These are phyloP conservation scores for Rhadina sibilatrix DNA, from an alignment of 2,113 vertebrate genomes.

Conservation along the genomic window DNA sequence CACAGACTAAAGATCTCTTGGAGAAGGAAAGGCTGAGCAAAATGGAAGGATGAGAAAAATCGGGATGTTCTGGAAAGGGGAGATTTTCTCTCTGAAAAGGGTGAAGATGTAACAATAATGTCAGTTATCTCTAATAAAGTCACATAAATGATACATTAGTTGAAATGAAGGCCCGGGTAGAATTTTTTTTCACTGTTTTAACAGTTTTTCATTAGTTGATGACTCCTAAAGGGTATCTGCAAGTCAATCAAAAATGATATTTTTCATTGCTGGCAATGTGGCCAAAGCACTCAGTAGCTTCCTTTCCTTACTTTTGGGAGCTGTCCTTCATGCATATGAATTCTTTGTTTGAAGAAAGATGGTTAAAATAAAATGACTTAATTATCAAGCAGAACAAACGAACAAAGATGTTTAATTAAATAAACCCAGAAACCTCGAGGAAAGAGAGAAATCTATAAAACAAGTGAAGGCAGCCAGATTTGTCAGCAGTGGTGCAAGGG, in stretches of 20 bases:
- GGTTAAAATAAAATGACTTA: conserved; percentile 14
- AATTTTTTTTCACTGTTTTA: neutral
- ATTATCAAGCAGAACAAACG: conserved; percentile 17
- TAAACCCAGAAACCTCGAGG: neutral
- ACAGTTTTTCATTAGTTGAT: neutral
- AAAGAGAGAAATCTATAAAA: neutral
- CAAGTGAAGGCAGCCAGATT: neutral
- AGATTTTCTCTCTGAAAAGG: neutral
- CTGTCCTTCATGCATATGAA: neutral
- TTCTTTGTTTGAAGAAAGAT: neutral
- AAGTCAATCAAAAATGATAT: neutral
- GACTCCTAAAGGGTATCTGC: neutral
- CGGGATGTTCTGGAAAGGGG: neutral
- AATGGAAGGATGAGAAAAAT: neutral
- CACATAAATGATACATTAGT: neutral
- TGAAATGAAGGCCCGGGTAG: neutral
- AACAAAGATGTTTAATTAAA: conserved; percentile 38
- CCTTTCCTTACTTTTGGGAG: neutral
- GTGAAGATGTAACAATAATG: neutral
- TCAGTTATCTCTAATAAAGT: neutral
- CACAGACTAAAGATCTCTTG: neutral
- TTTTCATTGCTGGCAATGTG: neutral
- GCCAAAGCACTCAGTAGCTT: neutral
- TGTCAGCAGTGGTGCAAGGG: neutral
- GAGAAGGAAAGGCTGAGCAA: neutral